Base-by-base conservation (phyloP, 1,140 invertebrate genomes). In the Drosophila melanica region DNA sequence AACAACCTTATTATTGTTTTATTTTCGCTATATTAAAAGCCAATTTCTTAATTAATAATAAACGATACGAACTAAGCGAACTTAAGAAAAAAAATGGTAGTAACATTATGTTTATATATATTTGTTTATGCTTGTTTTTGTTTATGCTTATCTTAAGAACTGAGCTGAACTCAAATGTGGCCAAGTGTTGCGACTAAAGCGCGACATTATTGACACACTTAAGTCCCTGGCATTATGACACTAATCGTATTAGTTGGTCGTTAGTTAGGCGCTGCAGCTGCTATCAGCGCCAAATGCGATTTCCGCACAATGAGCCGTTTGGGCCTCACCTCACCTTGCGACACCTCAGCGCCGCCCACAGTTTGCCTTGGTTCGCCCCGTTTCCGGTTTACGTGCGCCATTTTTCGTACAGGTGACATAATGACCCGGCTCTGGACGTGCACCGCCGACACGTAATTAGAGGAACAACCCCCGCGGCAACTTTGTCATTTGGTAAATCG, bases 361-460 rank as follows among this genome's bases (percentile, higher is more conserved):
- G 63, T 30, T 44, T 42, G 20, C 7, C 47, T 45, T 18, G 53
- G 68, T 30, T 44, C 58, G 35, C 39, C 75, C 68, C 54, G 75
- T 79, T 80, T 85, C 81, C 81, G 81, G 81, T 65, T 85, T 85
- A 85, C 81, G 81, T 85, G 81, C 69, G 77, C 69, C 77, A 85
- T 85, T 85, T 77, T 84, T 84, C 81, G 81, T 70, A 77, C 73
- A 84, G 81, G 81, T 85, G 81, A 80, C 81, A 84, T 84, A 84
- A 84, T 84, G 81, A 80, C 82, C 74, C 77, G 73, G 72, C 65
- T 66, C 42, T 63, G 57, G 35, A 55, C 59, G 44, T 67, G 71
- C 74, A 67, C 48, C 69, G 62, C 50, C n/a, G 57, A 16, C 68
- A 76, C 69, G 69, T 80, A 85, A 85, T 85, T 85, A 85, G 81